Evolutionary conservation across 1,140 invertebrate species (phyloP).

Genomic region (Frieseomelitta varia): DNA sequence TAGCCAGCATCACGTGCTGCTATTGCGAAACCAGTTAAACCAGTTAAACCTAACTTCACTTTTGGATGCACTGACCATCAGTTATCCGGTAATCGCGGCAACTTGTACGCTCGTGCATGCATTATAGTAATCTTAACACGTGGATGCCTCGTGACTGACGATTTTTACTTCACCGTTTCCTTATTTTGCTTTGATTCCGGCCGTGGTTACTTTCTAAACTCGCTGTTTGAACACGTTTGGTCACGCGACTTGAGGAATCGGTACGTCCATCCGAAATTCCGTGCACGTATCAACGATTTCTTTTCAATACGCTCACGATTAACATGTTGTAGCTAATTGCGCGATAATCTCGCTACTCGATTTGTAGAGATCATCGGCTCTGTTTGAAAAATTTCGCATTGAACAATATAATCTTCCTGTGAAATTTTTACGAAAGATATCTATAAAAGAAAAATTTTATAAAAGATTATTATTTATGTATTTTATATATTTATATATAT

Average conservation of each 20-base stretch:
- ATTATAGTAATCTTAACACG: constrained; percentile 10
- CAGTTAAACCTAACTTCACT: constrained; percentile 15
- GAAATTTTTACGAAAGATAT: not conserved
- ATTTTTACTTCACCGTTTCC: constrained; percentile 7
- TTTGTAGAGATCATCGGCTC: not conserved
- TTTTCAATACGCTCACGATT: not conserved
- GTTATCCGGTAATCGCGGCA: constrained; percentile 1
- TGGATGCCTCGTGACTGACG: constrained; percentile 14
- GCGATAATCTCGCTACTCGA: not conserved
- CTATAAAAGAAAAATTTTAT: too few relatives aligned
- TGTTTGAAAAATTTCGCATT: too few relatives aligned
- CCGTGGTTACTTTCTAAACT: constrained; percentile 26
- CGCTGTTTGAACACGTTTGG: constrained; percentile 29
- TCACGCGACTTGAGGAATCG: constrained; percentile 1
- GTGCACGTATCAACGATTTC: not conserved
- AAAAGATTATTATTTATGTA: too few relatives aligned
- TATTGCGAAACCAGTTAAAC: constrained; percentile 39
- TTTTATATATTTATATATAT: too few relatives aligned
- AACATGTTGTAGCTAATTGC: not conserved
- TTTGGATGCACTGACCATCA: constrained; percentile 10
- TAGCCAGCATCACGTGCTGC: constrained; percentile 1
- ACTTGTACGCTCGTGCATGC: not conserved
- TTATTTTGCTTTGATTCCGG: not conserved
- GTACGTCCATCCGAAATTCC: not conserved
- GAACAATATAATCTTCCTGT: not conserved